Evolutionary conservation across 2,113 vertebrate genomes (phyloP), one percentile per base, ranked within the genome.

Genomic region (Amblyopsis rosae): DNA sequence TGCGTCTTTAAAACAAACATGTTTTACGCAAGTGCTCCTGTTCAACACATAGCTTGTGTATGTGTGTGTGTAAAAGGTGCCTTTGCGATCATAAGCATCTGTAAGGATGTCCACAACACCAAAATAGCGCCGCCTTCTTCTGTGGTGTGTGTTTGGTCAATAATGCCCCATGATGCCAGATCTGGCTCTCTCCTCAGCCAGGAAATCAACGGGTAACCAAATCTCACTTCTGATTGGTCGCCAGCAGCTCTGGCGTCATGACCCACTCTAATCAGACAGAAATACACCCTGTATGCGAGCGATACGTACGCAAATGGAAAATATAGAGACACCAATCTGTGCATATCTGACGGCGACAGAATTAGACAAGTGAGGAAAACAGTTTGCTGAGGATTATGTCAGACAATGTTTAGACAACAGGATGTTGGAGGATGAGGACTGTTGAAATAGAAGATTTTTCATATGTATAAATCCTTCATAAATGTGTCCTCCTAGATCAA

Each of bases 191-290:
- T 6, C 16, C 62, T 55, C 46, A 12, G 73, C 65, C 59, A 48
- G 48, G 70, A 41, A 73, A 70, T 70, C 55, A 6, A 60, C 17
- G 35, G 41, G 68, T 66, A 73, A 77, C 59, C 55, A 82, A 77
- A 75, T 81, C 73, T 71, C 63, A 62, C 62, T 72, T 10, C 62
- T 72, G 79, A 77, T 73, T 73, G 32, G 11, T 35, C 32, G n/a
- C 59, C 68, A 70, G 70, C 65, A 46, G 68, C 19, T 45, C 57
- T 75, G 76, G 65, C 74, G 77, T 85, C 82, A 81, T 75, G 51
- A 69, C 54, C 13, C 62, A 62, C 58, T 59, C 51, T 62, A 70
- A 48, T 79, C 68, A 69, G 69, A 76, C 72, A 35, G 8, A 45
- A 72, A 77, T 63, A 55, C 4, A 16, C 3, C 6, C 47, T 46